Base-by-base conservation (phyloP, 2,888 invertebrate species). In the Drosophila planitibia region DNA sequence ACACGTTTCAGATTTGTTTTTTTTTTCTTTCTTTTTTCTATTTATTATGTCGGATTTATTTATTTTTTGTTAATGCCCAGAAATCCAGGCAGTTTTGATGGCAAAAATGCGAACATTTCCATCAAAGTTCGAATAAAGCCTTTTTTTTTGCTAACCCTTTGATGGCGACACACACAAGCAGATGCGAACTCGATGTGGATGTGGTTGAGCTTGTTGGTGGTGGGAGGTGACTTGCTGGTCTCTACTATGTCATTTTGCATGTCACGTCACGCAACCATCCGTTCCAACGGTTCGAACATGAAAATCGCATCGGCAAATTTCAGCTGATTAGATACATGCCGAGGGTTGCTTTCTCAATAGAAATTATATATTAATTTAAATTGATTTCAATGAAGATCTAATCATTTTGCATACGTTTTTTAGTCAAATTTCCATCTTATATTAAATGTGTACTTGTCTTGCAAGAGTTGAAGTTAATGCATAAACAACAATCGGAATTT, bases 61-160 rank as follows among this genome's bases (percentile, higher is more conserved):
- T 79, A 67, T 75, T 81, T 79, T 78, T 70, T 88, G 78, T 75
- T 85, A 84, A 87, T 89, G 85, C 79, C 66, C 68, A 68, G 59
- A 85, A 82, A 85, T 75, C 57, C 62, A 25, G 53, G 33, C 53
- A 64, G 70, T 80, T 87, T 85, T 78, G 76, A 51, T 62, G 69
- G 55, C 41, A 90, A 86, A 86, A 90, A 67, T 83, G 83, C 74
- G 76, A 88, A 81, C 81, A 88, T 65, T 90, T 90, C 75, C 67
- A 81, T 90, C 89, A 86, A 85, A 90, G 79, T 79, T 75, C 69
- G 75, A 71, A 74, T 25, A 2, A 4, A 25, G 25, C 25, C 16
- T 1, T 4, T 25, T 47, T n/a, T 16, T 55, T 49, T 39, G 28
- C 28, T 54, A 71, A 79, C 76, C 89, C 85, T 90, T 86, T 85